A percentile compares a stretch with the other conserved stretches of the same genome.
phyloP scores from a whole-genome alignment of 2,797 vertebrate genomes.

The Gila robusta region DNA sequence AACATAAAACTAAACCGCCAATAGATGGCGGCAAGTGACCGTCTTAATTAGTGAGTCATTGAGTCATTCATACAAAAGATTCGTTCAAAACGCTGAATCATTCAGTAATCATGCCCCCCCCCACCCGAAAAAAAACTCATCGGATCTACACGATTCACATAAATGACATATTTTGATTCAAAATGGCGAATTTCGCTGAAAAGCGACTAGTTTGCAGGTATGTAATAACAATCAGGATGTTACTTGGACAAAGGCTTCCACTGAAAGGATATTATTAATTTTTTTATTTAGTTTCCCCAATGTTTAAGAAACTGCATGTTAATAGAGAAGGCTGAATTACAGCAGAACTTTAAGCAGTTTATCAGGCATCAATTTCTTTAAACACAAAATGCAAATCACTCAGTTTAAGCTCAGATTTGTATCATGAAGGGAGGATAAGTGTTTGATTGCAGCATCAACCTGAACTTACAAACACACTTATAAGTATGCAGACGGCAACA shows the following conservation, averaged over 20 bases:
- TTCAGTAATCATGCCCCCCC: no score
- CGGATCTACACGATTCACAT: no score
- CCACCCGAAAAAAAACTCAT: no score
- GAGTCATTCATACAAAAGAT: no score
- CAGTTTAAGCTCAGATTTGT: neutral
- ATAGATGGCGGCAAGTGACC: no score
- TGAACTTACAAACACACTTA: neutral
- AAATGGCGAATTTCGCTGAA: no score
- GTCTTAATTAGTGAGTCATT: no score
- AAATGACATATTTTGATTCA: no score
- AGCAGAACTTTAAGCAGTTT: neutral
- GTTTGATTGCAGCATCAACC: neutral
- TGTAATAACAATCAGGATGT: neutral
- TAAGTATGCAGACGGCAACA: neutral
- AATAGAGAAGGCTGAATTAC: neutral
- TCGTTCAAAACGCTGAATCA: no score
- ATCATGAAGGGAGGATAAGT: neutral
- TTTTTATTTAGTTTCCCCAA: neutral
- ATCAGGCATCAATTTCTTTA: neutral
- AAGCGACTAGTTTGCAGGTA: no score
- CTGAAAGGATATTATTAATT: neutral
- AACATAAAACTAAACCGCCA: no score
- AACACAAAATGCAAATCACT: conserved; percentile 5
- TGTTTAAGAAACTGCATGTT: neutral
- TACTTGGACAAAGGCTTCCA: neutral